Evolutionary conservation across 2,888 invertebrate species (phyloP), one percentile per base, ranked within the genome.

Genomic region (Rotaria magnacalcarata): DNA sequence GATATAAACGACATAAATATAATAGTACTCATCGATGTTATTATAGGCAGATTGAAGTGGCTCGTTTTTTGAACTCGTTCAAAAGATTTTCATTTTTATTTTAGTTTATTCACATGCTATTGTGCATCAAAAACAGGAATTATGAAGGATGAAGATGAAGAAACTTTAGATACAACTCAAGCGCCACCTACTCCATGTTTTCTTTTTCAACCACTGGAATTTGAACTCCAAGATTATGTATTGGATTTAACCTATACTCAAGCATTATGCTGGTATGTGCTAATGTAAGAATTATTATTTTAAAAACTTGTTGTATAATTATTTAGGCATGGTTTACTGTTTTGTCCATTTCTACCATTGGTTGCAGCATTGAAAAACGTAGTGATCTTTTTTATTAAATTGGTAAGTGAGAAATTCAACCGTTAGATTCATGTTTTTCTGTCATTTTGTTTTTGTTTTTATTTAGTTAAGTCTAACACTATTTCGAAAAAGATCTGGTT

Each of bases 321-420:
- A n/a, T 47, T 7, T 80, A 80, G 80, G 80, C 80, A 80, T 80
- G 80, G 80, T 24, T n/a, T 80, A 47, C n/a, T 80, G 11, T 80
- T 80, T 14, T 80, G 80, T 80, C 80, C 80, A 80, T 80, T 19
- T 47, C 19, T 80, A 80, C 80, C 80, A 47, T 80, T 80, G 24
- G 47, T 80, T n/a, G 43, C 80, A 47, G 80, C 80, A 43, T 21
- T 10, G 3, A 80, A 80, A n/a, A 80, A 80, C 47, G n/a, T 80
- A 2, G 1, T 80, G 47, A 80, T n/a, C 43, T 80, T 80, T n/a
- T 7, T 16, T 47, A 11, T 47, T 24, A 80, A 80, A 80, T 47
- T 3, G 10, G 80, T 80, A 24, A 67, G 19, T 34, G n/a, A 75
- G 19, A 43, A 75, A 47, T 43, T 4, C 34, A 80, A n/a, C 10